Percentiles rank a stretch among this genome's conserved stretches.
These are phyloP conservation scores for Epinotia brunnichana DNA, from an alignment of 2,888 invertebrate species.

Conservation along the genomic window DNA sequence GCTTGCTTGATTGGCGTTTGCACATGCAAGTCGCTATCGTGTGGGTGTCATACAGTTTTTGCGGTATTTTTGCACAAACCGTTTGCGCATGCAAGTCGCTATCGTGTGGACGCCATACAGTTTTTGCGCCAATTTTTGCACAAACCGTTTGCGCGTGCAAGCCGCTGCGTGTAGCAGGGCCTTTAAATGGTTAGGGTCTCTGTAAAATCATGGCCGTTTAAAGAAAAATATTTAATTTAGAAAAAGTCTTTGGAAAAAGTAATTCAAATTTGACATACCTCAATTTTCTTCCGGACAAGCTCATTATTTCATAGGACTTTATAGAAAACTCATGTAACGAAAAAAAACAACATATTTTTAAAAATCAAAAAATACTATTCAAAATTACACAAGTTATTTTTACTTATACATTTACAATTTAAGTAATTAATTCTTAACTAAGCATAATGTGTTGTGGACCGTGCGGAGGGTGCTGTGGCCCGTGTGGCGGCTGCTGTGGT, in stretches of 20 bases:
- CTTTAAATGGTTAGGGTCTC: background rate
- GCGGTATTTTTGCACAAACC: too few species aligned
- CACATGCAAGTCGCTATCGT: too few species aligned
- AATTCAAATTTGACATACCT: conserved; percentile 3
- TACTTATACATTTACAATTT: conserved; percentile 10
- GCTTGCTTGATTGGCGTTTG: too few species aligned
- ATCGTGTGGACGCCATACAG: too few species aligned
- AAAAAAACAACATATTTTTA: background rate
- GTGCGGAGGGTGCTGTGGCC: conserved; percentile 12
- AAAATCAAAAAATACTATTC: conserved; percentile 8
- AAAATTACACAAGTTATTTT: conserved; percentile 18
- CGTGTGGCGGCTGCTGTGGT: conserved; percentile 4
- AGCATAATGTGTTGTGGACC: conserved; percentile 21
- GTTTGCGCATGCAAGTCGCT: too few species aligned
- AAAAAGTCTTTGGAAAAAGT: background rate
- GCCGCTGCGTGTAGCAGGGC: too few species aligned
- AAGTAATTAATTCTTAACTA: background rate
- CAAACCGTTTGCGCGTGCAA: too few species aligned
- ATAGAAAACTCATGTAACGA: conserved; percentile 8
- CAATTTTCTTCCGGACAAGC: background rate
- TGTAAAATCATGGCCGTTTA: background rate
- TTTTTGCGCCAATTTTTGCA: too few species aligned
- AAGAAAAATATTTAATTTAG: background rate
- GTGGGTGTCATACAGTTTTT: too few species aligned
- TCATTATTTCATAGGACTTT: conserved; percentile 11